Evolutionary conservation across 1,140 invertebrate species (phyloP).

Genomic region (Leptinotarsa undecemlineata): DNA sequence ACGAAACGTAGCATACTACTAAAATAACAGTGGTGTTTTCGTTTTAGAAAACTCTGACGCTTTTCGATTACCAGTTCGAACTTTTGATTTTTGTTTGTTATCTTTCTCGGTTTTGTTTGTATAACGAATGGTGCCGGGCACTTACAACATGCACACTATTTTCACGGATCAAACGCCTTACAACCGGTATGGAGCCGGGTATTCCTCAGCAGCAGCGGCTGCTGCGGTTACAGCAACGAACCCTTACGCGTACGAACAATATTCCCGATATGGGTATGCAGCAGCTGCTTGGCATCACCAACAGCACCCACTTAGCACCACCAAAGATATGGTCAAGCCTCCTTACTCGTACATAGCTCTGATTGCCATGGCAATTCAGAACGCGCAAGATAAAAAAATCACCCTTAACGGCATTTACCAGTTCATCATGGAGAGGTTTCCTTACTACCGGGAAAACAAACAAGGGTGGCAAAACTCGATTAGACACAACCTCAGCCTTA

Average conservation of each 20-base stretch:
- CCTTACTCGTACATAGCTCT: conserved; percentile 98
- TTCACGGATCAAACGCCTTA: conserved; percentile 83
- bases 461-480: conserved; percentile 96
- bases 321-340: conserved; percentile 91
- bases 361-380: conserved; percentile 97
- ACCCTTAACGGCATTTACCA: conserved; percentile 98
- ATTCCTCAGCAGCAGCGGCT: conserved; percentile 46
- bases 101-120: conserved; percentile 42
- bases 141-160: conserved; percentile 76
- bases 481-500: conserved; percentile 94
- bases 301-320: conserved; percentile 70
- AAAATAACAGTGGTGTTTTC: conserved; percentile 48
- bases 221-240: conserved; percentile 56
- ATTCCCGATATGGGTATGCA: conserved; percentile 74
- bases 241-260: conserved; percentile 70
- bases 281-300: conserved; percentile 65
- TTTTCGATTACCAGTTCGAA: conserved; percentile 33
- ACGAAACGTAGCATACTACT: conserved; percentile 43
- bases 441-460: conserved; percentile 97
- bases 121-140: conserved; percentile 28
- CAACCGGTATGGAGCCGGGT: conserved; percentile 54
- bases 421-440: conserved; percentile 98
- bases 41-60: conserved; percentile 40
- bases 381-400: conserved; percentile 89
- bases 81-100: conserved; percentile 42